Evolutionary conservation across 2,797 vertebrate species (phyloP).

Genomic region (Bradypodion ventrale): DNA sequence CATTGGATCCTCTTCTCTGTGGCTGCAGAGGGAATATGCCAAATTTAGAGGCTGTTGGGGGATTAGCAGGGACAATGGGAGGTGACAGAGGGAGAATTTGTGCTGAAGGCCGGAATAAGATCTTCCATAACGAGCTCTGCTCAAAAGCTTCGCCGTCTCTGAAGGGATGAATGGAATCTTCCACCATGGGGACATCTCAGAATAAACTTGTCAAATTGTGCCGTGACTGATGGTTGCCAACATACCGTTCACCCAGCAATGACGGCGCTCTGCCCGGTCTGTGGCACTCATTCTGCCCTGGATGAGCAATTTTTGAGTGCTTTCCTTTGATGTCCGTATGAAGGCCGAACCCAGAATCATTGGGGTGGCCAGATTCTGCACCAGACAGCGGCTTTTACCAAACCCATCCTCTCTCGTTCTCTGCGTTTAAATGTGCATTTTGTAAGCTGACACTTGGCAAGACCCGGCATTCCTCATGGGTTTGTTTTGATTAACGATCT

Average conservation of each 20-base stretch:
- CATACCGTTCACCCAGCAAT: neutral
- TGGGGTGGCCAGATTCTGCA: neutral
- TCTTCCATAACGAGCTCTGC: neutral
- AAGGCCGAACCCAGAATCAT: too few relatives aligned
- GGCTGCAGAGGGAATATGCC: neutral
- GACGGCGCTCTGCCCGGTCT: neutral
- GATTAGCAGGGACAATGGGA: neutral
- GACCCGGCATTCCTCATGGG: neutral
- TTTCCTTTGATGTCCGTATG: neutral
- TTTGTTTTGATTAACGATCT: neutral
- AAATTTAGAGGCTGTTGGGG: too few relatives aligned
- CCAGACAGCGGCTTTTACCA: neutral
- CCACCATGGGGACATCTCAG: neutral
- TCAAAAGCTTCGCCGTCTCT: too few relatives aligned
- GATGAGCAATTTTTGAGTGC: neutral
- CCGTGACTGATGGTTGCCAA: neutral
- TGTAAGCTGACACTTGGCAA: neutral
- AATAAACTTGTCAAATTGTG: neutral
- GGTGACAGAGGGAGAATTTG: neutral
- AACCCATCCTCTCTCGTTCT: neutral
- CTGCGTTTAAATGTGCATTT: neutral
- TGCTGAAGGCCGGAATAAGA: neutral
- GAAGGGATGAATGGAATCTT: neutral
- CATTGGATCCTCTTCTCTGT: too few relatives aligned
- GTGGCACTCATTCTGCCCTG: neutral